phyloP scores from a whole-genome alignment of 2,888 invertebrate genomes.

The Phytoseiulus persimilis region DNA sequence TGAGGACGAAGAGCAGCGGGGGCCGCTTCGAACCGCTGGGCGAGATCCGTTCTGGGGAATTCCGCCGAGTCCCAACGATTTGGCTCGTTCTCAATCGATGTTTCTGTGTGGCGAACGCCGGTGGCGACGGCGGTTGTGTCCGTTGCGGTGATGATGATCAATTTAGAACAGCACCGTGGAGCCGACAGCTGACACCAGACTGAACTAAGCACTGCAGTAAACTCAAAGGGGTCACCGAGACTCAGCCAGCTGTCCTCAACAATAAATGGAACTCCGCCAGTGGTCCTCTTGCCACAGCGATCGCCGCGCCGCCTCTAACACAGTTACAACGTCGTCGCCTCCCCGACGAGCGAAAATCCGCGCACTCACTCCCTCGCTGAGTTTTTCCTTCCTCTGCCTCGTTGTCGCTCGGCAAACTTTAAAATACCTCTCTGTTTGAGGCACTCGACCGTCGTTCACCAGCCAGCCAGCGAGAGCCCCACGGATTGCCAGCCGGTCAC shows the following conservation, averaged over 20 bases:
- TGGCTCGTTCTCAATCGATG: too few relatives aligned
- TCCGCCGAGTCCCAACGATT: too few relatives aligned
- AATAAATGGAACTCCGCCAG: background rate
- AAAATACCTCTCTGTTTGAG: background rate
- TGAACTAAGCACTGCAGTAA: background rate
- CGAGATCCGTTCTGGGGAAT: too few relatives aligned
- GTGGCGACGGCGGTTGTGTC: background rate
- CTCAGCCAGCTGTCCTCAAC: background rate
- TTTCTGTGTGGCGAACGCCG: too few relatives aligned
- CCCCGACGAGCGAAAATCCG: background rate
- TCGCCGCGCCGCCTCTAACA: background rate
- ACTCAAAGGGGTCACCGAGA: background rate
- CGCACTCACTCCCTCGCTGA: background rate
- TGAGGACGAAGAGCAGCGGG: too few relatives aligned
- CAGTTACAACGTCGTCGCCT: background rate
- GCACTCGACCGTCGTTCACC: background rate
- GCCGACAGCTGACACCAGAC: background rate
- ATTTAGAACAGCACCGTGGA: background rate
- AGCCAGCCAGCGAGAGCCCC: background rate
- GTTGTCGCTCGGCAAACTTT: background rate
- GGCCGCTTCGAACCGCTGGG: too few relatives aligned
- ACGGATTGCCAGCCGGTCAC: background rate
- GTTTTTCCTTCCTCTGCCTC: background rate
- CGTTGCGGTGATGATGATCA: background rate
- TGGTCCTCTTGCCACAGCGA: background rate